These are phyloP conservation scores for Diorhabda sublineata DNA, from an alignment of 1,140 invertebrate species.

Conservation along the genomic window DNA sequence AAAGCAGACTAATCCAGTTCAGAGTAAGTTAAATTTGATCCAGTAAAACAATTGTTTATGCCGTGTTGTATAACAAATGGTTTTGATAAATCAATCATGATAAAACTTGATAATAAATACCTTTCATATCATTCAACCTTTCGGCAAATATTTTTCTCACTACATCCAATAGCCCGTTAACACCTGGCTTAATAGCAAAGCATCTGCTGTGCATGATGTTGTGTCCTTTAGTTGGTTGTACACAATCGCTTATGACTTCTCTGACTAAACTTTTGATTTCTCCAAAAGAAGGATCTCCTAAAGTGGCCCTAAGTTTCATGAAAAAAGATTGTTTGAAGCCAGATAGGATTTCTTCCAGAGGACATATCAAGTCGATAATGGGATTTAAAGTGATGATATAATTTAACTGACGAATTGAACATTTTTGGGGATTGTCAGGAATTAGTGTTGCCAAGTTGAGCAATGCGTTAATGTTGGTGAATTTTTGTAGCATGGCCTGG, in stretches of 20 bases:
- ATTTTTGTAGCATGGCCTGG: constrained; percentile 33
- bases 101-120: constrained; percentile 41
- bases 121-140: constrained; percentile 69
- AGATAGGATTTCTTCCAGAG: constrained; percentile 58
- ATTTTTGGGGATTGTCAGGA: constrained; percentile 56
- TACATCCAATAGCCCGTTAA: constrained; percentile 73
- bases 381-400: constrained; percentile 76
- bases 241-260: constrained; percentile 69
- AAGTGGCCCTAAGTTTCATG: constrained; percentile 25
- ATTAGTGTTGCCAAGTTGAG: constrained; percentile 52
- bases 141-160: constrained; percentile 74
- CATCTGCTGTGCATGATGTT: constrained; percentile 74
- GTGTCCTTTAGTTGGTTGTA: constrained; percentile 57
- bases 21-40: too few relatives aligned
- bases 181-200: constrained; percentile 74
- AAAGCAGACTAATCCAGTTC: too few relatives aligned
- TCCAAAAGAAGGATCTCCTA: constrained; percentile 35
- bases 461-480: constrained; percentile 51
- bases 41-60: too few relatives aligned
- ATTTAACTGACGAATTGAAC: constrained; percentile 73
- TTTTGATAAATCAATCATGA: too few relatives aligned
- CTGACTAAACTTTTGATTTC: constrained; percentile 34
- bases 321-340: constrained; percentile 59
- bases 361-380: constrained; percentile 66
- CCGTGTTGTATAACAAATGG: too few relatives aligned